Conservation (phyloP, 2,113 vertebrate species). For the Anoura caudifer region DNA sequence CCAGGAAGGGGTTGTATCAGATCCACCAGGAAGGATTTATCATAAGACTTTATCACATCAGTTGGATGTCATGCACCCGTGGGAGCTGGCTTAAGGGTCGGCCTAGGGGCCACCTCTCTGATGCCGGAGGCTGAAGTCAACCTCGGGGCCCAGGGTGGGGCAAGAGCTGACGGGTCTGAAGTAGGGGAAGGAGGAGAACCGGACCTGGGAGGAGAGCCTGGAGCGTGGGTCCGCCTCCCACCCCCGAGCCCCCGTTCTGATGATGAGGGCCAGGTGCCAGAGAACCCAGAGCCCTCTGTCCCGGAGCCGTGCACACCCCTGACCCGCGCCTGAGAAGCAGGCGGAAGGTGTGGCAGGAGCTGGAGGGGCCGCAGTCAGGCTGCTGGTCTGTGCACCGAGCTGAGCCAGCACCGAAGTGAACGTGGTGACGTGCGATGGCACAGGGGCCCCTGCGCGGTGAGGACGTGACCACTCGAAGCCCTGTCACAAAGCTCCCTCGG, state of each 20-base stretch:
- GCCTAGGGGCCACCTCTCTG: not conserved
- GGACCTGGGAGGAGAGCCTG: not conserved
- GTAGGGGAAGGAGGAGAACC: not conserved
- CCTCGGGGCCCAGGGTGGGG: too few species aligned
- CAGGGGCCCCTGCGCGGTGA: not conserved
- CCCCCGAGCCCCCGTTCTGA: not conserved
- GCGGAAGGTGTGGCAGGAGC: too few species aligned
- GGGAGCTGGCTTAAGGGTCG: not conserved
- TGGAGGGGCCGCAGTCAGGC: not conserved
- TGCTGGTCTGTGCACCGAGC: fast-evolving
- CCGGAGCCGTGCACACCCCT: not conserved
- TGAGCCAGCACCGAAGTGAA: not conserved
- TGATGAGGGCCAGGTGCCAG: not conserved
- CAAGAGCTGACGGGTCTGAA: not conserved
- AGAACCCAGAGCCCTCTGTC: not conserved
- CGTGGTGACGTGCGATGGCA: fast-evolving
- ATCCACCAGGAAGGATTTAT: not conserved
- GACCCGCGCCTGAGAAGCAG: not conserved
- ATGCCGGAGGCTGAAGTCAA: too few species aligned
- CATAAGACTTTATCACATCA: not conserved
- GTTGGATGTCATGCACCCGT: not conserved
- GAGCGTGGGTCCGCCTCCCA: not conserved
- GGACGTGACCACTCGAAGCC: not conserved
- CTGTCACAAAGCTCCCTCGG: not conserved
- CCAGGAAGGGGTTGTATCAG: not conserved